Percentiles rank a stretch among this genome's conserved stretches.
phyloP scores from a whole-genome alignment of 2,888 invertebrate genomes.

The Drosophila nr. perissopoda region DNA sequence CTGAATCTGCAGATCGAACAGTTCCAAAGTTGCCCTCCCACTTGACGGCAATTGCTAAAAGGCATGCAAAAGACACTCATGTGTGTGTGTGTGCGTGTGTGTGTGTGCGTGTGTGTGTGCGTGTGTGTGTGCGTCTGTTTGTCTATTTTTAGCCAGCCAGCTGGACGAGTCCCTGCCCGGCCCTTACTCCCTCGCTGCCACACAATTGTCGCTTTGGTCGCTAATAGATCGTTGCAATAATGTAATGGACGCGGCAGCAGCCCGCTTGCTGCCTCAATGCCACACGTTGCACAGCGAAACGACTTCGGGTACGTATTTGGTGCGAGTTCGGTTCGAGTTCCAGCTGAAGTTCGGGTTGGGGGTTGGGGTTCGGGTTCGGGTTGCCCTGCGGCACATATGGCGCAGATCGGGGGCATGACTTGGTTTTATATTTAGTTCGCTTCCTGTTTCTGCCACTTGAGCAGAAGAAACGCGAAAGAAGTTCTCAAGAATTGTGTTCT shows the following conservation, averaged over 20 bases:
- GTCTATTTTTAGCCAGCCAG: conserved; percentile 45
- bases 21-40: conserved; percentile 24
- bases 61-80: conserved; percentile 2
- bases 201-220: conserved; percentile 55
- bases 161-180: conserved; percentile 39
- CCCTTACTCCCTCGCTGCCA: conserved; percentile 5
- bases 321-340: conserved; percentile 3
- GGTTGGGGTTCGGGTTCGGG: not conserved
- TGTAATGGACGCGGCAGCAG: conserved; percentile 66
- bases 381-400: conserved; percentile 65
- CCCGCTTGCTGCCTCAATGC: conserved; percentile 25
- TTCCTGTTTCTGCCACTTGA: conserved; percentile 75
- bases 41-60: conserved; percentile 10
- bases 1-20: conserved; percentile 35
- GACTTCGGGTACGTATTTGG: conserved; percentile 9
- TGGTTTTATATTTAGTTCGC: conserved; percentile 76
- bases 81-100: not conserved
- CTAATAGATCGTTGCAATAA: conserved; percentile 79
- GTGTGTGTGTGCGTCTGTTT: not conserved
- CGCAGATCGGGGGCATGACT: conserved; percentile 60
- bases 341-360: conserved; percentile 12
- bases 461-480: conserved; percentile 4
- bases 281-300: conserved; percentile 18
- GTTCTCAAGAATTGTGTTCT: not conserved
- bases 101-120: not conserved